Percentiles rank a stretch among this genome's conserved stretches.
phyloP scores from a whole-genome alignment of 1,140 invertebrate genomes.

The Thaumatotibia leucotreta region DNA sequence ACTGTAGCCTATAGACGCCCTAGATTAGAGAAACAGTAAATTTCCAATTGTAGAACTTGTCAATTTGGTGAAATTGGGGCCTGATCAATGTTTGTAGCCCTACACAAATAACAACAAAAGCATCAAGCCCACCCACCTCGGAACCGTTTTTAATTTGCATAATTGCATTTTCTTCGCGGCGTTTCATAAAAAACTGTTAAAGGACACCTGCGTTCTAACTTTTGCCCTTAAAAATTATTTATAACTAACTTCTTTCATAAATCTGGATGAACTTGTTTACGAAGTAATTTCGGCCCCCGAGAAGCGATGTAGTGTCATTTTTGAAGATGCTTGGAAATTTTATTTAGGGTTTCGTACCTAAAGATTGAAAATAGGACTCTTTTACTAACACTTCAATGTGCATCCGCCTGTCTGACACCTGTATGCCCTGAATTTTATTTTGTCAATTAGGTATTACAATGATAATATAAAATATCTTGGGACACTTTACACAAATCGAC shows the following conservation, averaged over 20 bases:
- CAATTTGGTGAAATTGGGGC: too few species aligned
- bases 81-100: too few species aligned
- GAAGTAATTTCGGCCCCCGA: constrained; percentile 47
- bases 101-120: neutral
- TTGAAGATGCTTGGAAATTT: constrained; percentile 11
- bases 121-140: neutral
- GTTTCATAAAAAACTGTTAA: constrained; percentile 55
- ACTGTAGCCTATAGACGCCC: too few species aligned
- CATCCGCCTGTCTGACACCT: too few species aligned
- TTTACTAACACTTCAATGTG: too few species aligned
- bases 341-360: neutral
- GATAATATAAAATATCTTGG: too few species aligned
- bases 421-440: too few species aligned
- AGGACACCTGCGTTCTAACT: constrained; percentile 57
- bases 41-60: too few species aligned
- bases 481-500: too few species aligned
- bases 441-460: too few species aligned
- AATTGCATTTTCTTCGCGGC: constrained; percentile 49
- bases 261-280: constrained; percentile 61
- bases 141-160: constrained; percentile 44
- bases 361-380: too few species aligned
- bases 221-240: constrained; percentile 64
- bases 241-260: constrained; percentile 63
- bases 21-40: too few species aligned
- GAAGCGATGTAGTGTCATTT: neutral